phyloP scores from a whole-genome alignment of 1,140 invertebrate genomes.

The Matsumurasca onukii region DNA sequence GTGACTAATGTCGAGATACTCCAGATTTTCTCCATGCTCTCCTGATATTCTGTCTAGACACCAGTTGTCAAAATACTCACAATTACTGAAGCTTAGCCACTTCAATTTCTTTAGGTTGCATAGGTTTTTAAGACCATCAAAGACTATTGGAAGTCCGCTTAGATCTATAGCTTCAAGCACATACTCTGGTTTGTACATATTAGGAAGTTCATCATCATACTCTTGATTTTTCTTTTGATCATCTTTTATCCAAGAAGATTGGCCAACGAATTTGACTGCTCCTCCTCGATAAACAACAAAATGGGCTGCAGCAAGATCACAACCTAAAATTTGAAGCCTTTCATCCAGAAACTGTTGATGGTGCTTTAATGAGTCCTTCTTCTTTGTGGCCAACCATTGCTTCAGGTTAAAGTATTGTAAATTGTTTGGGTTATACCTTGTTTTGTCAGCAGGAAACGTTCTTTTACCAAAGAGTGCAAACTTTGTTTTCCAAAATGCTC shows the following conservation, averaged over 20 bases:
- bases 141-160: slow-evolving; percentile 59
- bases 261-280: slow-evolving; percentile 63
- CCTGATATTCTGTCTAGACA: slow-evolving; percentile 63
- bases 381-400: background rate
- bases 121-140: slow-evolving; percentile 72
- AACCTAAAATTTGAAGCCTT: slow-evolving; percentile 52
- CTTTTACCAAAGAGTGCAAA: slow-evolving; percentile 5
- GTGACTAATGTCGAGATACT: slow-evolving; percentile 72
- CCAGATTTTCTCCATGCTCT: slow-evolving; percentile 57
- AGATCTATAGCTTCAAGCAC: slow-evolving; percentile 69
- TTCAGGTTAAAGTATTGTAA: background rate
- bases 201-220: slow-evolving; percentile 55
- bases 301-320: slow-evolving; percentile 71
- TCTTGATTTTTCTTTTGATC: slow-evolving; percentile 46
- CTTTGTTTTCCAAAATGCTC: background rate
- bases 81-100: slow-evolving; percentile 64
- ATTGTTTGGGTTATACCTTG: slow-evolving; percentile 1
- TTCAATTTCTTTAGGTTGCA: slow-evolving; percentile 58
- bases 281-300: slow-evolving; percentile 67
- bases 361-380: background rate
- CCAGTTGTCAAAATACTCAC: slow-evolving; percentile 73
- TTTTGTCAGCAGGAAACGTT: background rate
- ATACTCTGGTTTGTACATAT: slow-evolving; percentile 52
- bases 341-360: slow-evolving; percentile 36
- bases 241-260: slow-evolving; percentile 58